Evolutionary conservation across 2,797 vertebrate species (phyloP).

Genomic region (Acomys russatus): DNA sequence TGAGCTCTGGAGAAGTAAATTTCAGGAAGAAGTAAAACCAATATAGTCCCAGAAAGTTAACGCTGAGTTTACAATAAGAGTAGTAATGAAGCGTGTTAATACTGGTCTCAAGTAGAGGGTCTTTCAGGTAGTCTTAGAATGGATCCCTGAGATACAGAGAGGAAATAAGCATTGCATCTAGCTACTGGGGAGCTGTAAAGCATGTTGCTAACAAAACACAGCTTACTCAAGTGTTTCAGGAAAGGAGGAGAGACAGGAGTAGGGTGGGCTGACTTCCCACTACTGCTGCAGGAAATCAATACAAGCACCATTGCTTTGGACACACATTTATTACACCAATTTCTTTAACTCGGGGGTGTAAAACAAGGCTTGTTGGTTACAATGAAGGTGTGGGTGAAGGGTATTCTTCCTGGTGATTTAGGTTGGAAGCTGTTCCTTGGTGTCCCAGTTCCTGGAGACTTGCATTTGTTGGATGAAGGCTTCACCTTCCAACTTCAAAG

Average conservation of each 20-base stretch:
- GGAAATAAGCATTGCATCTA: not conserved
- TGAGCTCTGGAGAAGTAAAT: not conserved
- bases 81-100: not conserved
- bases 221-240: not conserved
- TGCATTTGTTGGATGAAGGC: not conserved
- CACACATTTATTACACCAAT: not conserved
- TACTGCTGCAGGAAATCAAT: not conserved
- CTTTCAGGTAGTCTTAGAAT: not conserved
- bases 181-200: not conserved
- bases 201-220: not conserved
- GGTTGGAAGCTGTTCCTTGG: not conserved
- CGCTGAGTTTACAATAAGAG: constrained; percentile 13
- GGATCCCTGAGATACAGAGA: not conserved
- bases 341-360: not conserved
- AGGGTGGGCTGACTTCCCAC: not conserved
- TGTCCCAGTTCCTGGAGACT: not conserved
- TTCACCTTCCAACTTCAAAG: not conserved
- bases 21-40: not conserved
- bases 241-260: not conserved
- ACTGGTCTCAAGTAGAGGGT: not conserved
- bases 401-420: not conserved
- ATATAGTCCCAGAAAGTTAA: not conserved
- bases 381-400: not conserved
- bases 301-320: not conserved
- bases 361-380: not conserved